Conservation (phyloP, 2,888 invertebrate species). For the Xylophagus ater region DNA sequence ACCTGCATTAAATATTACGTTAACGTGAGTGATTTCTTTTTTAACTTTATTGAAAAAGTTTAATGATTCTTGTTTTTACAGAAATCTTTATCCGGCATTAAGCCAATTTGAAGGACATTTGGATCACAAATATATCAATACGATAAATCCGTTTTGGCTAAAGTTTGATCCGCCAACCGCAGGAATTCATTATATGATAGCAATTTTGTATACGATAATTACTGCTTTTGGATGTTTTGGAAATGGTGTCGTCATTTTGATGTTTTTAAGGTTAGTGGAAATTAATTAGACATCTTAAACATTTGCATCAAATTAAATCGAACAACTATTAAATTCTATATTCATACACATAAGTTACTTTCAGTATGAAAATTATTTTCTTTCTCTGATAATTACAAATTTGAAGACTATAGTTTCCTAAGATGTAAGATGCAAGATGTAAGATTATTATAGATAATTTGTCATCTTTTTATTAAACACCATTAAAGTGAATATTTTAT, state of each 20-base stretch:
- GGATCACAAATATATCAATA: constrained; percentile 29
- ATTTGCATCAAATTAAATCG: constrained; percentile 35
- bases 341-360: too few species aligned
- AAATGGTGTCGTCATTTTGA: constrained; percentile 57
- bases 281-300: constrained; percentile 25
- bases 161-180: constrained; percentile 52
- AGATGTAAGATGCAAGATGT: too few species aligned
- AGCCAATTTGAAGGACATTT: constrained; percentile 26
- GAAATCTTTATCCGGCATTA: constrained; percentile 20
- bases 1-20: too few species aligned
- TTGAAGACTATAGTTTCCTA: too few species aligned
- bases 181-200: constrained; percentile 48
- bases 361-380: too few species aligned
- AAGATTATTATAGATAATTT: too few species aligned
- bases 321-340: too few species aligned
- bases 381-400: too few species aligned
- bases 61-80: constrained; percentile 3
- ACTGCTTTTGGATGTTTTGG: constrained; percentile 56
- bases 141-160: constrained; percentile 62
- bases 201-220: constrained; percentile 50
- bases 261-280: constrained; percentile 57
- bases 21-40: too few species aligned
- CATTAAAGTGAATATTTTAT: too few species aligned
- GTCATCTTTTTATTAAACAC: too few species aligned
- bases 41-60: not conserved